Conservation (phyloP, 2,888 invertebrate genomes). For the Drosophila mulleri region DNA sequence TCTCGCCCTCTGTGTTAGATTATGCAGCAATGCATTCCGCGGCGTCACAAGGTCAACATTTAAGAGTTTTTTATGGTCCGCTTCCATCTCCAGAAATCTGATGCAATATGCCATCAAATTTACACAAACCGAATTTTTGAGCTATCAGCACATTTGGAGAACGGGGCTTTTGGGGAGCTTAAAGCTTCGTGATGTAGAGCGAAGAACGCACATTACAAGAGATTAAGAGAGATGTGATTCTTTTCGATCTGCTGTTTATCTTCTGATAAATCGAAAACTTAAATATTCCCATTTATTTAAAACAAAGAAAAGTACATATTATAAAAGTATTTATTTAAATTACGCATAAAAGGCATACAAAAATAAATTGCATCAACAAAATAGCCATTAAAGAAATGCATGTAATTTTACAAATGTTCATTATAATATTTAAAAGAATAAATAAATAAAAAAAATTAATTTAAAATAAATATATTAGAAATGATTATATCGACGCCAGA, state of each 20-base stretch:
- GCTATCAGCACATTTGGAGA: slow-evolving; percentile 5
- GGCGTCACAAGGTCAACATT: slow-evolving; percentile 2
- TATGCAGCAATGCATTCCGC: slow-evolving; percentile 3
- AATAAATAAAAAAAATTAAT: slow-evolving; percentile 10
- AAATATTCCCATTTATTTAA: not conserved
- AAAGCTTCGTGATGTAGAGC: slow-evolving; percentile 3
- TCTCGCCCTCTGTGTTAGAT: not conserved
- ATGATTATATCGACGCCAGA: slow-evolving; percentile 56
- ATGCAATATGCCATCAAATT: slow-evolving; percentile 25
- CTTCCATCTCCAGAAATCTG: slow-evolving; percentile 18
- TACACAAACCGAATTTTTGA: slow-evolving; percentile 14
- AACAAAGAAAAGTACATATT: not conserved
- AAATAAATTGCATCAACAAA: slow-evolving; percentile 25
- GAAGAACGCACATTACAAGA: no score
- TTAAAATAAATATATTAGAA: slow-evolving; percentile 35
- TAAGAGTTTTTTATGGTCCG: not conserved
- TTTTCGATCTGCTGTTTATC: not conserved
- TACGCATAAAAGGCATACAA: slow-evolving; percentile 37
- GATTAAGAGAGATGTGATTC: no score
- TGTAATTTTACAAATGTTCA: slow-evolving; percentile 22
- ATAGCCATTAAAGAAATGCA: slow-evolving; percentile 21
- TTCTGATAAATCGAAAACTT: not conserved
- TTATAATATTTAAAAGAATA: slow-evolving; percentile 13
- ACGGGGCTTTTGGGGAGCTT: not conserved
- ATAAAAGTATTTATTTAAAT: slow-evolving; percentile 44